Evolutionary conservation across 2,113 vertebrate genomes (phyloP), one percentile per base, ranked within the genome.

Genomic region (Sylvietta virens): DNA sequence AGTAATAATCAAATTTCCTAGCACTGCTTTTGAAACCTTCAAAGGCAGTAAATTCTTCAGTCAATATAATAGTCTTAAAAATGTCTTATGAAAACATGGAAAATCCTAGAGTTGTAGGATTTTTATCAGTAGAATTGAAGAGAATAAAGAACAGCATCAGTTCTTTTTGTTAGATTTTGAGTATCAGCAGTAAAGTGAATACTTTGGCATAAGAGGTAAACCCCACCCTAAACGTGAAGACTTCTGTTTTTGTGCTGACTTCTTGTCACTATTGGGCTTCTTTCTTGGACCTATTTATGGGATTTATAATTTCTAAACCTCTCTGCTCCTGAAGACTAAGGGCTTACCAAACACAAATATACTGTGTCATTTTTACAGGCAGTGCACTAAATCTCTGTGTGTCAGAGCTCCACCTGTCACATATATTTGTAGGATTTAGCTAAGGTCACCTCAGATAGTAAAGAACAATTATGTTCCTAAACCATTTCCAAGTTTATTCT

Each of bases 21-120:
- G 28, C 39, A 90, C 6, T 80, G 40, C 10, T 94, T 96, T 76
- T 87, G 27, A 90, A 92, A 92, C 6, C 7, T 93, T 91, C 77
- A 67, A 82, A 86, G 61, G 23, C n/a, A 88, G n/a, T 53, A 64
- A 71, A 78, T 61, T 78, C 15, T 70, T 94, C 71, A 83, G 40
- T 61, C 21, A 30, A 51, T 61, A 33, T 6, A 60, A 42, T n/a
- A 61, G 65, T 21, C 42, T 48, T 61, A 13, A 94, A 86, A 54
- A 4, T 47, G 39, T 18, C 47, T 61, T 37, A 53, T 13, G 26
- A 89, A 79, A 62, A 92, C 56, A 24, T 64, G 40, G 22, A 70
- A 86, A 88, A 40, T 35, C 14, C 8, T 61, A 76, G 10, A 84
- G 9, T 11, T 70, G 14, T 20, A 71, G 15, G 54, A 70, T 33